Percentiles rank a stretch among this genome's conserved stretches.
These are phyloP conservation scores for Notamacropus eugenii DNA, from an alignment of 2,797 vertebrate genomes.

Conservation along the genomic window DNA sequence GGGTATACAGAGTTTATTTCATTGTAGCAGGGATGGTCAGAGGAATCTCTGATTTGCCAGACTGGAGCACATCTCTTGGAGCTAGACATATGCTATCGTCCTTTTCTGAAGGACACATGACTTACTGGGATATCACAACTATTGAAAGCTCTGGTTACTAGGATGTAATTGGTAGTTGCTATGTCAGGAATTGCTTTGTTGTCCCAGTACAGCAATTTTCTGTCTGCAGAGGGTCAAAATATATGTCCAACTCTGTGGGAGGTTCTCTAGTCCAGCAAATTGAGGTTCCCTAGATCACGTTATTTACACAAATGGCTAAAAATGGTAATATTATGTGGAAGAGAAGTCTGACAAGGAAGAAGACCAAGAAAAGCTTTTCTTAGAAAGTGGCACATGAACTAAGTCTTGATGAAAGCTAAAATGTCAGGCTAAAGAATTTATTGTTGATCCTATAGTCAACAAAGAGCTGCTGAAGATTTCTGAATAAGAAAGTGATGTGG, in stretches of 20 bases:
- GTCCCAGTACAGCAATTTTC: neutral
- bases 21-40: neutral
- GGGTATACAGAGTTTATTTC: neutral
- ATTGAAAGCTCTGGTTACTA: neutral
- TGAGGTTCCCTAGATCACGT: neutral
- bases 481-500: neutral
- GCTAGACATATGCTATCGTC: neutral
- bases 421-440: neutral
- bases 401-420: neutral
- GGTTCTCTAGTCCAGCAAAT: neutral
- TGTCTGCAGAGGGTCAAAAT: neutral
- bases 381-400: neutral
- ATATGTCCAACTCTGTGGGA: neutral
- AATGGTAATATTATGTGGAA: neutral
- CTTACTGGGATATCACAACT: neutral
- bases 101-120: neutral
- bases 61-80: neutral
- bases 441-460: neutral
- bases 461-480: neutral
- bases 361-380: neutral
- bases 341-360: neutral
- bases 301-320: neutral
- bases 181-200: neutral
- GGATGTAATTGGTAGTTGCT: neutral
- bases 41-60: neutral